Conservation (phyloP, 2,888 invertebrate genomes). For the Polydrusus tereticollis region DNA sequence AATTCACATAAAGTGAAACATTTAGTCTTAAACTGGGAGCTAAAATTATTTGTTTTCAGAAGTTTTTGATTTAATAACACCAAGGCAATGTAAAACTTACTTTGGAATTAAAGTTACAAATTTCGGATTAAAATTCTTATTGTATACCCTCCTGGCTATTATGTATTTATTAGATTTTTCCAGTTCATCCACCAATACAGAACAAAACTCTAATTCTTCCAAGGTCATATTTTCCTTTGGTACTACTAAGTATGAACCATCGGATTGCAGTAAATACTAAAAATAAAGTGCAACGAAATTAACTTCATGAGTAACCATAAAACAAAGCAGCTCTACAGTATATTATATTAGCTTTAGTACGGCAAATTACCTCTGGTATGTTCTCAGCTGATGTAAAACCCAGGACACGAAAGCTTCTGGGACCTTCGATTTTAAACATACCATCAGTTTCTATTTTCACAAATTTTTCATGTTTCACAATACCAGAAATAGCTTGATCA, state of each 20-base stretch:
- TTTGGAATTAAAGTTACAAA: slow-evolving; percentile 52
- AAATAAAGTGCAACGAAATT: slow-evolving; percentile 1
- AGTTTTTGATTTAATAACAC: not conserved
- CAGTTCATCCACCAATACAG: slow-evolving; percentile 47
- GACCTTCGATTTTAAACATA: slow-evolving; percentile 50
- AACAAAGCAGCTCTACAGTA: no score
- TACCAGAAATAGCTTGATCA: slow-evolving; percentile 45
- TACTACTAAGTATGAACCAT: slow-evolving; percentile 49
- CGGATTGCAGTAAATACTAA: slow-evolving; percentile 43
- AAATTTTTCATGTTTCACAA: slow-evolving; percentile 51
- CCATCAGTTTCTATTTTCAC: slow-evolving; percentile 50
- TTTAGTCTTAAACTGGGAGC: slow-evolving; percentile 43
- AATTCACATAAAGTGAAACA: slow-evolving; percentile 50
- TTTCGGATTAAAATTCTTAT: slow-evolving; percentile 48
- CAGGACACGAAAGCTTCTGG: slow-evolving; percentile 50
- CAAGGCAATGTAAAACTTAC: not conserved
- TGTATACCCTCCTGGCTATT: slow-evolving; percentile 50
- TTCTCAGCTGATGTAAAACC: slow-evolving; percentile 50
- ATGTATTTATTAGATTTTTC: slow-evolving; percentile 47
- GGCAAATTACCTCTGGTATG: slow-evolving; percentile 51
- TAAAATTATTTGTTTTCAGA: slow-evolving; percentile 9
- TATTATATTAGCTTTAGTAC: no score
- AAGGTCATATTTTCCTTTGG: slow-evolving; percentile 43
- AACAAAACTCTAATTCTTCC: no score
- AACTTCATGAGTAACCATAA: no score